Evolutionary conservation across 2,888 invertebrate species (phyloP).

Genomic region (Sceliomorpha sp.): DNA sequence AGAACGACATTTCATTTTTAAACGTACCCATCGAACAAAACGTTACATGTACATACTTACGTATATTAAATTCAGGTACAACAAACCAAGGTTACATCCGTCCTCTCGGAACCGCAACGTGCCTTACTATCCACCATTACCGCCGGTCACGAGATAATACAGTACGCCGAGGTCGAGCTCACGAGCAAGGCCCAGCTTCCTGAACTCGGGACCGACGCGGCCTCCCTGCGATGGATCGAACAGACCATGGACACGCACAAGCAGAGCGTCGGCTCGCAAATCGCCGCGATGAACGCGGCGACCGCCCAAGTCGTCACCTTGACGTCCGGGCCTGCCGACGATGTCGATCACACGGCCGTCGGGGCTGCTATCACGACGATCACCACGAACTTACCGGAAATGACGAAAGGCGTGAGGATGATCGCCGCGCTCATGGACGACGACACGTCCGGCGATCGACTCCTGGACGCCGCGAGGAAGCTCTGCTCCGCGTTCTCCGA

Average conservation of each 20-base stretch:
- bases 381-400: slow-evolving; percentile 96
- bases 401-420: slow-evolving; percentile 96
- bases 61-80: slow-evolving; percentile 83
- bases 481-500: slow-evolving; percentile 97
- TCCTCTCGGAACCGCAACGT: slow-evolving; percentile 94
- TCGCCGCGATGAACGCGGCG: slow-evolving; percentile 99
- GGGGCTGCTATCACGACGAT: slow-evolving; percentile 99
- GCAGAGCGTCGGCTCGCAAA: slow-evolving; percentile 97
- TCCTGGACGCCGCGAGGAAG: slow-evolving; percentile 95
- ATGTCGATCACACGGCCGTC: slow-evolving; percentile 97
- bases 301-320: slow-evolving; percentile 97
- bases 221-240: slow-evolving; percentile 96
- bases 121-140: slow-evolving; percentile 95
- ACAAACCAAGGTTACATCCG: slow-evolving; percentile 91
- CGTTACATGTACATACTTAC: no score
- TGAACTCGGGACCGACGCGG: slow-evolving; percentile 90
- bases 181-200: slow-evolving; percentile 84
- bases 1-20: neutral
- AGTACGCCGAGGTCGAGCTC: slow-evolving; percentile 91
- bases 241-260: slow-evolving; percentile 96
- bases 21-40: no score
- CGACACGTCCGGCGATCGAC: slow-evolving; percentile 88
- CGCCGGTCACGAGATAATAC: slow-evolving; percentile 92
- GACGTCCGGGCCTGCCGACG: slow-evolving; percentile 90
- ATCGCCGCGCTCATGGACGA: slow-evolving; percentile 97